A percentile compares a stretch with the other conserved stretches of the same genome.
phyloP scores from a whole-genome alignment of 2,888 invertebrate species.

The Bimastos eiseni region DNA sequence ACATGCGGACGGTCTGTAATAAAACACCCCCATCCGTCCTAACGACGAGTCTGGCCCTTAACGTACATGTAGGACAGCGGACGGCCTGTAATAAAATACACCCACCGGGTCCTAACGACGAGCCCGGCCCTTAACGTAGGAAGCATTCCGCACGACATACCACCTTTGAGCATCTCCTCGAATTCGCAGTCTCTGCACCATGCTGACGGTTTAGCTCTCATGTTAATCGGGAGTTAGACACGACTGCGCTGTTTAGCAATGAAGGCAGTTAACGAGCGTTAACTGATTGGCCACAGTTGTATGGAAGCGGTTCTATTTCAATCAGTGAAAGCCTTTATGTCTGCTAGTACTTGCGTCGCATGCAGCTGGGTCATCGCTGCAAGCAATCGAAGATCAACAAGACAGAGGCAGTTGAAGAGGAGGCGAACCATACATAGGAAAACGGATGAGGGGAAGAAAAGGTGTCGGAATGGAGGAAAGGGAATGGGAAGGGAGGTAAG shows the following conservation, averaged over 20 bases:
- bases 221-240: background rate
- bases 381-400: background rate
- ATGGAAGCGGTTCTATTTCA: background rate
- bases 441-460: background rate
- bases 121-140: too few species aligned
- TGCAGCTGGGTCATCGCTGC: background rate
- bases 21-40: background rate
- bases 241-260: background rate
- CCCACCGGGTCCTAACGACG: too few species aligned
- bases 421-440: background rate
- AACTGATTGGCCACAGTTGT: background rate
- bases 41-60: background rate
- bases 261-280: background rate
- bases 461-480: too few species aligned
- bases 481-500: too few species aligned
- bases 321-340: background rate
- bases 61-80: too few species aligned
- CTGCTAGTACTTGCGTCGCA: too few species aligned
- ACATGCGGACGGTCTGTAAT: background rate
- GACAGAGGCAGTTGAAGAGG: background rate
- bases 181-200: background rate
- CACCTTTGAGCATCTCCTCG: background rate
- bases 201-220: background rate
- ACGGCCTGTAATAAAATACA: too few species aligned
- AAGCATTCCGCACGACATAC: background rate